Evolutionary conservation across 2,113 vertebrate species (phyloP).

Genomic region (Lichenostomus cassidix): DNA sequence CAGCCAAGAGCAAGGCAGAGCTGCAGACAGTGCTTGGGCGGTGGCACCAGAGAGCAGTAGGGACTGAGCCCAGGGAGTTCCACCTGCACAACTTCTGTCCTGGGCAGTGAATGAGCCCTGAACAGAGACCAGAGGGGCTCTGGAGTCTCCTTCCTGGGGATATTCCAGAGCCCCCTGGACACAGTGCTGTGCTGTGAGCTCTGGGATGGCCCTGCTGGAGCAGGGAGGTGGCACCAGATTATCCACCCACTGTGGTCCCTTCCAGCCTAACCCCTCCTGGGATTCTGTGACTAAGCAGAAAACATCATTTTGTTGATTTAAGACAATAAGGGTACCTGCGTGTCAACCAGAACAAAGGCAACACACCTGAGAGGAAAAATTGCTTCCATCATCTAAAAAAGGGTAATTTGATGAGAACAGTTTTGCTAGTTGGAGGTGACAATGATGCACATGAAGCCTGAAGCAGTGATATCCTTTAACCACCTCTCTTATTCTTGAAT

Average conservation of each 20-base stretch:
- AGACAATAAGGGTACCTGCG: not conserved
- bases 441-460: not conserved
- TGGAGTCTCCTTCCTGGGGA: not conserved
- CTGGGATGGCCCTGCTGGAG: not conserved
- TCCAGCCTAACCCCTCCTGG: not conserved
- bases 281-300: not conserved
- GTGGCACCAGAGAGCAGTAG: not conserved
- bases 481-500: not conserved
- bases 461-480: not conserved
- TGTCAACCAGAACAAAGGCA: not conserved
- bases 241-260: not conserved
- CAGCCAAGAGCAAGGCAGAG: not conserved
- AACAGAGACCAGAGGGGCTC: not conserved
- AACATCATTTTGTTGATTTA: not conserved
- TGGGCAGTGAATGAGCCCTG: too few species aligned
- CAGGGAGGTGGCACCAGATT: not conserved
- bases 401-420: not conserved
- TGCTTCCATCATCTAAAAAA: not conserved
- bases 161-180: not conserved
- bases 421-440: not conserved
- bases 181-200: not conserved
- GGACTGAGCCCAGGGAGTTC: not conserved
- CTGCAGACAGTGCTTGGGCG: not conserved
- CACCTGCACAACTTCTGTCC: not conserved
- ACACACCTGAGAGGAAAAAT: not conserved